Evolutionary conservation across 1,140 invertebrate species (phyloP).

Genomic region (Drosophila melanogaster): DNA sequence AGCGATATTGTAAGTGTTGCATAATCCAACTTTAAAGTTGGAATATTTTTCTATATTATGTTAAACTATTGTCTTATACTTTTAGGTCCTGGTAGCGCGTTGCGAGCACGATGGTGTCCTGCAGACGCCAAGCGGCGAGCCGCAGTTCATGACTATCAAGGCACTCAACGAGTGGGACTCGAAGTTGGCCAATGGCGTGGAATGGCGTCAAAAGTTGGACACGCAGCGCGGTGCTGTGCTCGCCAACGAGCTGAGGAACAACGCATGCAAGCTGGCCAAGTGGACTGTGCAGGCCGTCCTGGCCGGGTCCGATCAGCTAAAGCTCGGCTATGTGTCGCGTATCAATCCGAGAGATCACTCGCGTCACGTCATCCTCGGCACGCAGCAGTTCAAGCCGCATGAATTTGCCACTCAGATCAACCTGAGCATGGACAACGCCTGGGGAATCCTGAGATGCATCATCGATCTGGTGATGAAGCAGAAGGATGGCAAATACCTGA

Average conservation of each 20-base stretch:
- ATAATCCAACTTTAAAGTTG: not conserved
- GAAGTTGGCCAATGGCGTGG: constrained; percentile 96
- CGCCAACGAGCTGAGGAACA: constrained; percentile 99
- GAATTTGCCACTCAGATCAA: constrained; percentile 99
- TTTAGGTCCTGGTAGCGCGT: constrained; percentile 91
- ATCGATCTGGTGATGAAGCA: constrained; percentile 99
- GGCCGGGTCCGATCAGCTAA: constrained; percentile 98
- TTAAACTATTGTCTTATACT: not conserved
- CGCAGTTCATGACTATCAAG: constrained; percentile 98
- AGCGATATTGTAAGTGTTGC: constrained; percentile 91
- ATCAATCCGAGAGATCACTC: constrained; percentile 96
- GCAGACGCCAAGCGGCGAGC: constrained; percentile 95
- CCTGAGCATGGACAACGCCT: constrained; percentile 99
- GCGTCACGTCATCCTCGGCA: constrained; percentile 98
- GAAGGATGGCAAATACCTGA: constrained; percentile 98
- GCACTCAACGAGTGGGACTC: constrained; percentile 99
- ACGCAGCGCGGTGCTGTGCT: constrained; percentile 98
- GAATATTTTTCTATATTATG: not conserved
- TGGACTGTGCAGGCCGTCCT: constrained; percentile 99
- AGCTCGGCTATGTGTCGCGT: constrained; percentile 99
- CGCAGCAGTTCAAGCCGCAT: constrained; percentile 98
- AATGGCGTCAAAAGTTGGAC: constrained; percentile 99
- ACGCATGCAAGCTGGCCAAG: constrained; percentile 99
- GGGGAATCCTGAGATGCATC: constrained; percentile 99
- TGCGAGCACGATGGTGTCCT: constrained; percentile 99